Evolutionary conservation across 2,797 vertebrate species (phyloP).

Genomic region (Coreius guichenoti): DNA sequence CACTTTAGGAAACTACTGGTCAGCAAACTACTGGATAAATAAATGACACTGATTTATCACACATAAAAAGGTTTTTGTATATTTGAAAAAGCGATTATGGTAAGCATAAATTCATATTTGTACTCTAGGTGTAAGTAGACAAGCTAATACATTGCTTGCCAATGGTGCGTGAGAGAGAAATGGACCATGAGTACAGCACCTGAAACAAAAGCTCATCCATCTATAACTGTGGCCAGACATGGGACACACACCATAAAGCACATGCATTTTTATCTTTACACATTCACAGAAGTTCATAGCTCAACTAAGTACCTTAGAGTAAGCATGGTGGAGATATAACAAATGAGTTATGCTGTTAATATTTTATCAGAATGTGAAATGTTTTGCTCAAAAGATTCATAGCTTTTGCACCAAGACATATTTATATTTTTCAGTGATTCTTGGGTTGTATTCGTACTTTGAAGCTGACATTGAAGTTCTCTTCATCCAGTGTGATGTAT

Average conservation of each 20-base stretch:
- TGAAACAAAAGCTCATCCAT: slow-evolving; percentile 22
- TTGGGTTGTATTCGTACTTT: not conserved
- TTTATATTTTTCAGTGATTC: not conserved
- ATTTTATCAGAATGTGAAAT: slow-evolving; percentile 1
- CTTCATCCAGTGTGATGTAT: slow-evolving; percentile 16
- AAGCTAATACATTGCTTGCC: not conserved
- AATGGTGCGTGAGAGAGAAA: slow-evolving; percentile 14
- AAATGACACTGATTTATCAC: not conserved
- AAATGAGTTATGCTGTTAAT: slow-evolving; percentile 30
- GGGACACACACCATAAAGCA: slow-evolving; percentile 43
- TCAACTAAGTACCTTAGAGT: slow-evolving; percentile 17
- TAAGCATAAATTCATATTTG: slow-evolving; percentile 22
- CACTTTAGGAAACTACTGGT: too few species aligned
- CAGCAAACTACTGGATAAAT: not conserved
- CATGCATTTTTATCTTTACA: slow-evolving; percentile 50
- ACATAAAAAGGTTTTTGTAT: not conserved
- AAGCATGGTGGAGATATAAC: slow-evolving; percentile 23
- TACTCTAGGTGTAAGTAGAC: not conserved
- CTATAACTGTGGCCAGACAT: slow-evolving; percentile 7
- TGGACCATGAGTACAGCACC: not conserved
- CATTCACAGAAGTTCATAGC: not conserved
- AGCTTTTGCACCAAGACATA: not conserved
- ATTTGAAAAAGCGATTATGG: not conserved
- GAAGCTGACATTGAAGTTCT: slow-evolving; percentile 24
- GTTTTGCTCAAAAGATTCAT: slow-evolving; percentile 15